Conservation (phyloP, 2,113 vertebrate species). For the Ailuropoda melanoleuca region DNA sequence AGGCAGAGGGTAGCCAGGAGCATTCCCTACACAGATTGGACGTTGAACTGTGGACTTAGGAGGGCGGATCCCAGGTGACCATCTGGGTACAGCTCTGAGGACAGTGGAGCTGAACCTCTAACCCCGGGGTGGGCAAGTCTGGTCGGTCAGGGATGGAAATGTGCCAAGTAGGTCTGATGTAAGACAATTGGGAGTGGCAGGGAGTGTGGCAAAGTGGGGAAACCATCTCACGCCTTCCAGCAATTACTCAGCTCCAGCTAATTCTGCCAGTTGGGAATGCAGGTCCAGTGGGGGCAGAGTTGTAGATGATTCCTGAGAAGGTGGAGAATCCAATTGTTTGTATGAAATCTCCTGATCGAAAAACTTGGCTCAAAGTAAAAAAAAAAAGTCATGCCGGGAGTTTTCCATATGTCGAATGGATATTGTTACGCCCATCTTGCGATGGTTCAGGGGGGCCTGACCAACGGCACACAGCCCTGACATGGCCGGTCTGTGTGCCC, state of each 20-base stretch:
- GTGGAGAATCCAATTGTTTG: neutral
- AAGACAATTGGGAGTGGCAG: neutral
- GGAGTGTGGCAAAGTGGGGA: neutral
- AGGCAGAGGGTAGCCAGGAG: neutral
- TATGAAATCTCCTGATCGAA: neutral
- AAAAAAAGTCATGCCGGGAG: neutral
- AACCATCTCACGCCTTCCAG: neutral
- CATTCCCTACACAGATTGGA: neutral
- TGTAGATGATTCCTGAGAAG: neutral
- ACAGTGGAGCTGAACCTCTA: neutral
- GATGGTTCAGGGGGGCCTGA: neutral
- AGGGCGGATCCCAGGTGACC: neutral
- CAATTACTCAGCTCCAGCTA: neutral
- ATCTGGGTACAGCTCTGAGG: neutral
- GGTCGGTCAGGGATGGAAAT: neutral
- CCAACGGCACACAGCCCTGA: neutral
- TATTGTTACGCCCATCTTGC: neutral
- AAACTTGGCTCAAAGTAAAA: neutral
- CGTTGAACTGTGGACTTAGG: neutral
- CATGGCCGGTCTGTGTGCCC: neutral
- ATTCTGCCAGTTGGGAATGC: neutral
- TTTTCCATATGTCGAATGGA: neutral
- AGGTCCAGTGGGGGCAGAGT: neutral
- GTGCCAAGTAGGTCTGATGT: neutral
- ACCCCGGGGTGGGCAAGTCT: neutral